Evolutionary conservation across 2,888 invertebrate genomes (phyloP).

Genomic region (Pyrgus malvae): DNA sequence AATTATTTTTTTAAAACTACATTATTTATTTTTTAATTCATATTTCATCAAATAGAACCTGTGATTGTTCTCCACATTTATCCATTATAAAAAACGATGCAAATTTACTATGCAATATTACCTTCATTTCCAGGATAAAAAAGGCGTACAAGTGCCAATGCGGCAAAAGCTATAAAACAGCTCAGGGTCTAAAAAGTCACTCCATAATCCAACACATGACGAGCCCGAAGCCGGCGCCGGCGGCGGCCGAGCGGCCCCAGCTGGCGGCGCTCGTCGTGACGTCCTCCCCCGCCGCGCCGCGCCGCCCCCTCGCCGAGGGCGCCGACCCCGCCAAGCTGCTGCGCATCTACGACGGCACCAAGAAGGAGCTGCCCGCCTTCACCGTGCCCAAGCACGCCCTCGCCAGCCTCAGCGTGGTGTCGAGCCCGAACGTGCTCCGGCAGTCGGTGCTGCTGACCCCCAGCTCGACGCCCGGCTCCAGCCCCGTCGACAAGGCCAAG

Average conservation of each 20-base stretch:
- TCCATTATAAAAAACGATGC: too few species aligned
- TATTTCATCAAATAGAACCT: too few species aligned
- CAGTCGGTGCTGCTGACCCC: slow-evolving; percentile 74
- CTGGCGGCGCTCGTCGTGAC: slow-evolving; percentile 67
- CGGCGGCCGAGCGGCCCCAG: slow-evolving; percentile 29
- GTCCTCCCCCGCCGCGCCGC: slow-evolving; percentile 59
- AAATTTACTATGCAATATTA: neutral
- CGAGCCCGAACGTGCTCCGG: slow-evolving; percentile 41
- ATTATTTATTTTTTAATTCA: too few species aligned
- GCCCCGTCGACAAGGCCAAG: slow-evolving; percentile 55
- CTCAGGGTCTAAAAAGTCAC: slow-evolving; percentile 89
- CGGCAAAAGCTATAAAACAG: slow-evolving; percentile 92
- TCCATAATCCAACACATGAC: slow-evolving; percentile 65
- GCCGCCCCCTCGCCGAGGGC: slow-evolving; percentile 51
- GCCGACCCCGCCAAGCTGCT: slow-evolving; percentile 65
- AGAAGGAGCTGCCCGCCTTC: slow-evolving; percentile 64
- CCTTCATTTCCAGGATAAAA: slow-evolving; percentile 82
- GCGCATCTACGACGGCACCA: slow-evolving; percentile 69
- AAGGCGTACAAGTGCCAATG: slow-evolving; percentile 92
- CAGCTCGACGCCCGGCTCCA: slow-evolving; percentile 65
- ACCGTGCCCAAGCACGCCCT: slow-evolving; percentile 68
- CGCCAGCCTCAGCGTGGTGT: slow-evolving; percentile 53
- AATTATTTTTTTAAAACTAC: too few species aligned
- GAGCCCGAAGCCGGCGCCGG: slow-evolving; percentile 34
- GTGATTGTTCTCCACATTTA: too few species aligned